Conservation (phyloP, 2,888 invertebrate genomes). For the Plebejus anna region DNA sequence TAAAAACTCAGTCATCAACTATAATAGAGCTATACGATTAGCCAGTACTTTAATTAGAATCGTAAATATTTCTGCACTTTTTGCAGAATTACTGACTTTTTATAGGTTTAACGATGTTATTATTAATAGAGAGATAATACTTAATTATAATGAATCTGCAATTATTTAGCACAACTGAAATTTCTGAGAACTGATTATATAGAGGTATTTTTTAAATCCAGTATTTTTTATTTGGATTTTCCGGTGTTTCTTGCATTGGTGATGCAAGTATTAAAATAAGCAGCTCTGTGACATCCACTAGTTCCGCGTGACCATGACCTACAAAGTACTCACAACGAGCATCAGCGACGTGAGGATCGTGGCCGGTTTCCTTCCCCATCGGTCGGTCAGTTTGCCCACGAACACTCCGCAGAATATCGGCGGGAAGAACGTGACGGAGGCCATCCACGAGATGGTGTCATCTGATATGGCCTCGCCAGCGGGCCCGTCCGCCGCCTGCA, state of each 20-base stretch:
- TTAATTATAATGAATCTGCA: not conserved
- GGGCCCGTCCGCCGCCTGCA: conserved; percentile 67
- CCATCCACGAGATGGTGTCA: conserved; percentile 78
- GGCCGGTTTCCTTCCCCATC: conserved; percentile 75
- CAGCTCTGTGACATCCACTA: no score
- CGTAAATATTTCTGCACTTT: not conserved
- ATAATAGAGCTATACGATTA: not conserved
- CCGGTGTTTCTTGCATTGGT: not conserved
- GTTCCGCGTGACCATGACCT: not conserved
- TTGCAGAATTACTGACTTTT: conserved; percentile 8
- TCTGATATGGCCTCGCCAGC: conserved; percentile 70
- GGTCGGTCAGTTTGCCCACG: conserved; percentile 75
- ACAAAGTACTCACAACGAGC: conserved; percentile 64
- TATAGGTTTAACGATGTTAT: conserved; percentile 4
- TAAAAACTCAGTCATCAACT: conserved; percentile 5
- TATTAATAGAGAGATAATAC: not conserved
- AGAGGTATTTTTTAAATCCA: not conserved
- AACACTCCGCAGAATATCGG: conserved; percentile 76
- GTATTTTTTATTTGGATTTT: not conserved
- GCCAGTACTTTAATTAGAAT: conserved; percentile 4
- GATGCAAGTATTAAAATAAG: no score
- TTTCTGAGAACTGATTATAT: not conserved
- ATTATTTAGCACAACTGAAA: not conserved
- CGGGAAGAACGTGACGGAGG: conserved; percentile 77
- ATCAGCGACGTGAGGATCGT: conserved; percentile 76